Conservation (phyloP, 2,113 vertebrate genomes). For the Fulmarus glacialis region DNA sequence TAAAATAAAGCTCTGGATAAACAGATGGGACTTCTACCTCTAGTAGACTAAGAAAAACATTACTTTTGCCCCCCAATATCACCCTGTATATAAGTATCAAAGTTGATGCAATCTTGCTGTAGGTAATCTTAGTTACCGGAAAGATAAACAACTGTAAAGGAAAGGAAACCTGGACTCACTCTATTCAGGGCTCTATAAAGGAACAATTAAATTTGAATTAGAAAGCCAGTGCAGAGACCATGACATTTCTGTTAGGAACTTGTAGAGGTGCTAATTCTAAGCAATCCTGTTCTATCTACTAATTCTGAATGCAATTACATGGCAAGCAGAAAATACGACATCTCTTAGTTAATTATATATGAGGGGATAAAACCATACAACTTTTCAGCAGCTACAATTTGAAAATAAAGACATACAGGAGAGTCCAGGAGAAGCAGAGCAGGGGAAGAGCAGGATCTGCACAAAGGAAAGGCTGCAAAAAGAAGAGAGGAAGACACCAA, state of each 20-base stretch:
- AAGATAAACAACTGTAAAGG: not conserved
- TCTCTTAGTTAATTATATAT: not conserved
- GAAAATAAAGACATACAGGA: not conserved
- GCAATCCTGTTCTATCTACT: not conserved
- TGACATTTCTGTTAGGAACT: not conserved
- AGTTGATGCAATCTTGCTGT: not conserved
- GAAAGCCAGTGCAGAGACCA: not conserved
- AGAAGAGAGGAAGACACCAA: not conserved
- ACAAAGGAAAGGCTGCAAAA: not conserved
- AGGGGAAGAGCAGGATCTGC: not conserved
- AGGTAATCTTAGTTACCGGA: not conserved
- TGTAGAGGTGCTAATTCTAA: not conserved
- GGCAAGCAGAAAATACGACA: not conserved
- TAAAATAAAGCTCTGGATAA: not conserved
- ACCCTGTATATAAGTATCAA: not conserved
- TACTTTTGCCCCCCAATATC: not conserved
- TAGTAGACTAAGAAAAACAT: not conserved
- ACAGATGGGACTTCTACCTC: not conserved
- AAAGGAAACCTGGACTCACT: not conserved
- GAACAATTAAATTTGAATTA: not conserved
- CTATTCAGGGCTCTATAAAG: not conserved
- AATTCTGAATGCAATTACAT: not conserved
- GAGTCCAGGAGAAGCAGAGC: not conserved
- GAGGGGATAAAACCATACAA: fast-evolving
- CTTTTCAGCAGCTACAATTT: not conserved